Percentiles rank a stretch among this genome's conserved stretches.
phyloP scores from a whole-genome alignment of 2,113 vertebrate species.

The Gymnobelideus leadbeateri region DNA sequence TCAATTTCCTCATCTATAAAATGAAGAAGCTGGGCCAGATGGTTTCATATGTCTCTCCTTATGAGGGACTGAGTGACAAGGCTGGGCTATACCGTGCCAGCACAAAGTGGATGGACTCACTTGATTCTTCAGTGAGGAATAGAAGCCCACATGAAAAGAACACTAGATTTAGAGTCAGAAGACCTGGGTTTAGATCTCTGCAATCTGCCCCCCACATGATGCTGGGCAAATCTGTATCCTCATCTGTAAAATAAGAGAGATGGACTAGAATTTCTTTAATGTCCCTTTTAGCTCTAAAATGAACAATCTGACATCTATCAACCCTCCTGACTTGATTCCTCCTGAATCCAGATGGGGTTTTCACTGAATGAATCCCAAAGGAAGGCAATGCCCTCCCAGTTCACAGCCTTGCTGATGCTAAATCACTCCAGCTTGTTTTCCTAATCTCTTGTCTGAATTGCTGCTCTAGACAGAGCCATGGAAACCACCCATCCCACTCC shows the following conservation, averaged over 20 bases:
- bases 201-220: background rate
- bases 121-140: background rate
- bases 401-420: conserved; percentile 74
- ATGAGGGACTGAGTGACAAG: background rate
- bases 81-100: background rate
- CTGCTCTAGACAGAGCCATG: conserved; percentile 69
- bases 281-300: background rate
- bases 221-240: background rate
- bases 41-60: background rate
- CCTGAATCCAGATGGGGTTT: background rate
- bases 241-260: background rate
- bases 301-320: background rate
- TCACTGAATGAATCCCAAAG: conserved; percentile 11
- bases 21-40: background rate
- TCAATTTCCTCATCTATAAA: background rate
- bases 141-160: background rate
- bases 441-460: conserved; percentile 65
- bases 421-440: conserved; percentile 68
- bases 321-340: background rate
- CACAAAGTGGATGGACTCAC: background rate
- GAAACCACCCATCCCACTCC: background rate
- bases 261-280: background rate
- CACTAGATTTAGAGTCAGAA: background rate
- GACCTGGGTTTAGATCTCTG: background rate
- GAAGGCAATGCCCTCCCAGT: conserved; percentile 74